Evolutionary conservation across 2,888 invertebrate genomes (phyloP).

Genomic region (Platerodrilus igneus): DNA sequence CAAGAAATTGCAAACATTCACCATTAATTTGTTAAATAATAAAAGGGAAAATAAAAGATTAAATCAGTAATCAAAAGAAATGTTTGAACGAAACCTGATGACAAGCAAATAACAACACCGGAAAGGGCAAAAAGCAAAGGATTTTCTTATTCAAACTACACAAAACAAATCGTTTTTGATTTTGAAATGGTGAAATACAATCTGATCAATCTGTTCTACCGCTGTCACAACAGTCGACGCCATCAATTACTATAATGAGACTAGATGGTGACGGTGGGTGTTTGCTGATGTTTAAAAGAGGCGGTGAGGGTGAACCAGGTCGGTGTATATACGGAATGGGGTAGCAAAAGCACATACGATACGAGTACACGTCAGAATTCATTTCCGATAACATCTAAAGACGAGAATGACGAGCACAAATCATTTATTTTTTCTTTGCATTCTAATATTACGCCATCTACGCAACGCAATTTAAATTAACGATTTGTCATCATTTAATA

Average conservation of each 20-base stretch:
- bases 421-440: too few relatives aligned
- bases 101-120: constrained; percentile 16
- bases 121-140: constrained; percentile 20
- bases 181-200: constrained; percentile 43
- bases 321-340: constrained; percentile 25
- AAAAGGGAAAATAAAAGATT: too few relatives aligned
- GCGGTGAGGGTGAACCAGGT: constrained; percentile 25
- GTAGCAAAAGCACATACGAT: constrained; percentile 32
- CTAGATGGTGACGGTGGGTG: constrained; percentile 38
- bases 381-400: constrained; percentile 45
- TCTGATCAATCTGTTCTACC: constrained; percentile 46
- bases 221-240: constrained; percentile 45
- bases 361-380: constrained; percentile 45
- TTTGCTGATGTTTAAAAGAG: constrained; percentile 25
- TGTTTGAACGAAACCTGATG: constrained; percentile 12
- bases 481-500: too few relatives aligned
- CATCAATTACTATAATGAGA: constrained; percentile 49
- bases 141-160: constrained; percentile 29
- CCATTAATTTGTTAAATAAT: too few relatives aligned
- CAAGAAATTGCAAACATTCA: too few relatives aligned
- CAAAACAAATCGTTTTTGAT: constrained; percentile 35
- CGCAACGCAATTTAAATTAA: too few relatives aligned
- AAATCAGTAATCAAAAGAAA: constrained; percentile 20
- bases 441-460: too few relatives aligned
- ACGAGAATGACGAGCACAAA: too few relatives aligned